phyloP scores from a whole-genome alignment of 2,113 vertebrate genomes.

The Ageneiosus marmoratus region DNA sequence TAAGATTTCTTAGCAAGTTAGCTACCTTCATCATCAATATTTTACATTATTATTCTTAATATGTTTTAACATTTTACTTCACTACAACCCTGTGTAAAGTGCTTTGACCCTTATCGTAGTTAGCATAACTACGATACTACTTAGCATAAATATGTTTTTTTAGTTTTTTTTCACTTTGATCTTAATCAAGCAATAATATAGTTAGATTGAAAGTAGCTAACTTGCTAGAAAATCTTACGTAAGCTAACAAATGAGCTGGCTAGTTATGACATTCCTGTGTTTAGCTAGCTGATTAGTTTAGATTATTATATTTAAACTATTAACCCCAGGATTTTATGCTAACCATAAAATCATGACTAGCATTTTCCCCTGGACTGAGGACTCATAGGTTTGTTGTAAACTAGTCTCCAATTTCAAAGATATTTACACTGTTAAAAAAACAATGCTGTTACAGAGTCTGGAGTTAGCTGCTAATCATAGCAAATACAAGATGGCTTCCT shows the following conservation, averaged over 20 bases:
- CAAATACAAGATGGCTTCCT: neutral
- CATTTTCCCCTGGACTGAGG: no score
- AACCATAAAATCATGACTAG: neutral
- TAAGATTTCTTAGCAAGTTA: no score
- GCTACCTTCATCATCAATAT: no score
- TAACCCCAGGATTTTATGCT: neutral
- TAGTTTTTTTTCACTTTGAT: neutral
- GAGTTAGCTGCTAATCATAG: neutral
- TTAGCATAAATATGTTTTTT: neutral
- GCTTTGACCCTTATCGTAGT: neutral
- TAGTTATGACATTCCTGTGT: neutral
- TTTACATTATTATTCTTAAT: neutral
- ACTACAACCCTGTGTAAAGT: neutral
- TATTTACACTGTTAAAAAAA: neutral
- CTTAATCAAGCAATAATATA: neutral
- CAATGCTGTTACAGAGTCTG: neutral
- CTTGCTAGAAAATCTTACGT: neutral
- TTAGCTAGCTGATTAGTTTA: neutral
- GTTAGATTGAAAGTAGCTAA: neutral
- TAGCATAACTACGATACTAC: neutral
- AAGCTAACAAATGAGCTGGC: neutral
- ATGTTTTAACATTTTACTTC: neutral
- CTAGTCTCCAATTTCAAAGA: neutral
- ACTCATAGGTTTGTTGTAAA: neutral
- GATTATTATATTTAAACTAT: neutral